Base-by-base conservation (phyloP, 2,797 vertebrate genomes). In the Novumbra hubbsi region DNA sequence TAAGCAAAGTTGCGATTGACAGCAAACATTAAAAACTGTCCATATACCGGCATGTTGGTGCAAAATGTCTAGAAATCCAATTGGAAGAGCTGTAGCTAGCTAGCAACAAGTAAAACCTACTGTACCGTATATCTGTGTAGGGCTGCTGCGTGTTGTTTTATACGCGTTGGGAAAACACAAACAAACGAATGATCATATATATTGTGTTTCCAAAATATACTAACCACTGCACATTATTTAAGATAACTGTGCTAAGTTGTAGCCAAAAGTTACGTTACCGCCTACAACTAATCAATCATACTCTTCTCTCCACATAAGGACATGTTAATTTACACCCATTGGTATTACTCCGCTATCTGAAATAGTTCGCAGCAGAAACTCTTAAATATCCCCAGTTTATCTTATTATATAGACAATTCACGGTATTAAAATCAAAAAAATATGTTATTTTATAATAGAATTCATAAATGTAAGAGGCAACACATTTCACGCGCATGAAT, bases 281-380 rank as follows among this genome's bases (percentile, higher is more conserved):
- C 81, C 71, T 71, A 70, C 68, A 41, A 45, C 73, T 73, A 67
- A 70, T 69, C 78, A 75, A 63, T 69, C 68, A 83, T 75, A 75
- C 65, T 48, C 72, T 69, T 72, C 77, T 41, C 80, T 78, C 85
- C 87, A 87, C 84, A 87, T 86, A 87, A 88, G 86, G 86, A 89
- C 84, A 84, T 84, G 65, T 73, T 81, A 7, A 30, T 55, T 16
- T 24, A 21, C 77, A 45, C 8, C 73, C 50, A 0, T 0, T 0
- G 0, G 3, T 71, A 64, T 77, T 32, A 72, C 0, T 88, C 83
- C 91, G 85, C 90, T 2, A 0, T 0, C 3, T 17, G 4, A 83
- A 16, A 2, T 89, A 91, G 89, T 71, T 62, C 82, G 0, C 0
- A 17, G n/a, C 0, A 11, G 0, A 21, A 41, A 17, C 0, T 12